These are phyloP conservation scores for Synanceia verrucosa DNA, from an alignment of 2,797 vertebrate species.

Conservation along the genomic window DNA sequence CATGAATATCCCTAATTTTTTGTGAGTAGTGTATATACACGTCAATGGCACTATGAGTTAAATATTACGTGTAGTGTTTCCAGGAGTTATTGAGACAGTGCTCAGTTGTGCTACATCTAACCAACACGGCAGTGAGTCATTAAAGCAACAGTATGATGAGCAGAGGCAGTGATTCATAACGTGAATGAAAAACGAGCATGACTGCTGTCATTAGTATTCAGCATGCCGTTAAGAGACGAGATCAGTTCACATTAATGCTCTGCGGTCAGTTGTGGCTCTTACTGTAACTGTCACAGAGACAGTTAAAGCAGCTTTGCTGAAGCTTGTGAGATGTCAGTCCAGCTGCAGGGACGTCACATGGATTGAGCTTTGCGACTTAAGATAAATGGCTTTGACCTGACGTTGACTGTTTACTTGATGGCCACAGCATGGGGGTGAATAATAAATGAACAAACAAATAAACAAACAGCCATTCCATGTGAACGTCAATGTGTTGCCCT, in stretches of 20 bases:
- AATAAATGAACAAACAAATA: slow-evolving; percentile 43
- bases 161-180: slow-evolving; percentile 54
- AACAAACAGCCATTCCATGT: slow-evolving; percentile 22
- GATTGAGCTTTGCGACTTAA: slow-evolving; percentile 46
- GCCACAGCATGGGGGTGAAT: slow-evolving; percentile 12
- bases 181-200: slow-evolving; percentile 53
- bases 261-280: slow-evolving; percentile 36
- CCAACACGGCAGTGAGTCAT: slow-evolving; percentile 52
- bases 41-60: too few relatives aligned
- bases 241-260: slow-evolving; percentile 58
- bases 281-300: slow-evolving; percentile 55
- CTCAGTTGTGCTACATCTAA: slow-evolving; percentile 32
- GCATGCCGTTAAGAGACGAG: slow-evolving; percentile 33
- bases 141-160: slow-evolving; percentile 40
- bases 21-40: too few relatives aligned
- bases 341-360: slow-evolving; percentile 21
- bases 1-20: too few relatives aligned
- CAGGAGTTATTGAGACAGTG: slow-evolving; percentile 14
- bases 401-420: slow-evolving; percentile 40
- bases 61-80: slow-evolving; percentile 10
- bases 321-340: slow-evolving; percentile 55
- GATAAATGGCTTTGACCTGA: slow-evolving; percentile 62
- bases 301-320: slow-evolving; percentile 63
- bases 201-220: slow-evolving; percentile 59
- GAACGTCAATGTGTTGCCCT: slow-evolving; percentile 3